These are phyloP conservation scores for Spinus pinus DNA, from an alignment of 2,797 vertebrate species.

Conservation along the genomic window DNA sequence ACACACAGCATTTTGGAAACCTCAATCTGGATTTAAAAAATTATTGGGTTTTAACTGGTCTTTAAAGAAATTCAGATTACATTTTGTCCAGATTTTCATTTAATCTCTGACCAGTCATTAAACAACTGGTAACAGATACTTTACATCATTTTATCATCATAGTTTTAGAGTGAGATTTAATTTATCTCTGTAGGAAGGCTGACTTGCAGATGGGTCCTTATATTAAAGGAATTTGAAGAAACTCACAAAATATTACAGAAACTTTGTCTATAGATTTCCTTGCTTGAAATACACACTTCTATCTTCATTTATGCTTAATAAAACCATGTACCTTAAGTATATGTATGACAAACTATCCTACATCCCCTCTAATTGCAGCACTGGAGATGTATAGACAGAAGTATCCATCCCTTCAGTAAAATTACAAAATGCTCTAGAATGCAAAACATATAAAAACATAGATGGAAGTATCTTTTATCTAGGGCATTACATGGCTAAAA, in stretches of 20 bases:
- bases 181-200: background rate
- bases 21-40: background rate
- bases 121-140: background rate
- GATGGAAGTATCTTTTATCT: slow-evolving; percentile 74
- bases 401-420: background rate
- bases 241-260: background rate
- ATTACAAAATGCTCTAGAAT: background rate
- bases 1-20: background rate
- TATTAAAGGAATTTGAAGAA: background rate
- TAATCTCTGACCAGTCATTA: background rate
- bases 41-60: background rate
- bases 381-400: background rate
- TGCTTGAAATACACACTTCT: background rate
- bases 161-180: background rate
- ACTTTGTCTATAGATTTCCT: background rate
- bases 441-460: slow-evolving; percentile 8
- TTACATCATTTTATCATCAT: background rate
- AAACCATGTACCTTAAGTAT: background rate
- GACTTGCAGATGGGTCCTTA: background rate
- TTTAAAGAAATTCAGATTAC: background rate
- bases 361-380: background rate
- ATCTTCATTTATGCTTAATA: background rate
- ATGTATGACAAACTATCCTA: background rate
- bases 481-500: slow-evolving; percentile 78
- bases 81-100: background rate